Percentiles rank a stretch among this genome's conserved stretches.
Evolutionary conservation across 2,888 invertebrate species (phyloP).

Genomic region (Xylota segnis): DNA sequence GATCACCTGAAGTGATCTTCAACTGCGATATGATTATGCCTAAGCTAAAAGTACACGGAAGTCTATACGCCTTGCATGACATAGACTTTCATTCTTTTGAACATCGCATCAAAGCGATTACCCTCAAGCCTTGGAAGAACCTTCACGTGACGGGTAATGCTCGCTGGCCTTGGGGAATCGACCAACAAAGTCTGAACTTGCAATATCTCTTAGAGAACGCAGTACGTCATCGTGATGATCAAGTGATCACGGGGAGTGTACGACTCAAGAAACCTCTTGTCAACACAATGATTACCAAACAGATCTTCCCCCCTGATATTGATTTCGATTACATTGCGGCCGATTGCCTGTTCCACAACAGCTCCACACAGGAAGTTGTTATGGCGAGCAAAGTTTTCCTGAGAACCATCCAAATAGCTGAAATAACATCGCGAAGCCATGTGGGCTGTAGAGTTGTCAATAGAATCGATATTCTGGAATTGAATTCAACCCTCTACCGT

Average conservation of each 20-base stretch:
- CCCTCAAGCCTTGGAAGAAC: slow-evolving; percentile 77
- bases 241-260: slow-evolving; percentile 80
- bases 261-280: slow-evolving; percentile 78
- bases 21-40: slow-evolving; percentile 78
- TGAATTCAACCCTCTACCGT: slow-evolving; percentile 82
- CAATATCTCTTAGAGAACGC: slow-evolving; percentile 80
- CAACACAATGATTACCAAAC: slow-evolving; percentile 76
- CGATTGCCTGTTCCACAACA: slow-evolving; percentile 79
- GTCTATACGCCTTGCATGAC: slow-evolving; percentile 74
- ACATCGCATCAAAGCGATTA: slow-evolving; percentile 32
- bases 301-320: slow-evolving; percentile 77
- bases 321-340: slow-evolving; percentile 79
- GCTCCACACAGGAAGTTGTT: slow-evolving; percentile 77
- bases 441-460: slow-evolving; percentile 65
- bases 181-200: slow-evolving; percentile 76
- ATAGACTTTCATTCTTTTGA: slow-evolving; percentile 59
- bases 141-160: slow-evolving; percentile 78
- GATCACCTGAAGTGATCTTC: slow-evolving; percentile 72
- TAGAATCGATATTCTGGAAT: slow-evolving; percentile 78
- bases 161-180: slow-evolving; percentile 25
- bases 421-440: slow-evolving; percentile 49
- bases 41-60: slow-evolving; percentile 78
- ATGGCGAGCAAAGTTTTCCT: slow-evolving; percentile 76
- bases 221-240: slow-evolving; percentile 79
- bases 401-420: slow-evolving; percentile 69